Evolutionary conservation across 2,113 vertebrate species (phyloP).

Genomic region (Larimichthys polyactis): DNA sequence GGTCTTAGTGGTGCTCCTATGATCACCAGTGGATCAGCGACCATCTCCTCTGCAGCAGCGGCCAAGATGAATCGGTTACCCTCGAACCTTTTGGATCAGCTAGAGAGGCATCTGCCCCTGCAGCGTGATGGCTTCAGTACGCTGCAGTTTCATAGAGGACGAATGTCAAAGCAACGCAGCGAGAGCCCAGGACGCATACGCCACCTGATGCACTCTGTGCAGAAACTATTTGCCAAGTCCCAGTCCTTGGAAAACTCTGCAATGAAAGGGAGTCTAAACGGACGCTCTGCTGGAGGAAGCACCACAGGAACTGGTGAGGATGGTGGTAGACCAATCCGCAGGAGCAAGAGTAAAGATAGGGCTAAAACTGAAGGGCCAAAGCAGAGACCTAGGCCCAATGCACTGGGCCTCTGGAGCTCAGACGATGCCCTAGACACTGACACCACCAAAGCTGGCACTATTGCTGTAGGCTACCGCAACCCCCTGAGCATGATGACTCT

Average conservation of each 20-base stretch:
- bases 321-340: conserved; percentile 85
- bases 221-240: conserved; percentile 94
- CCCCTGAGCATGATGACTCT: conserved; percentile 96
- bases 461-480: conserved; percentile 88
- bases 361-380: conserved; percentile 91
- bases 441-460: conserved; percentile 84
- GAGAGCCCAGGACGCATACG: conserved; percentile 98
- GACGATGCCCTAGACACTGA: conserved; percentile 92
- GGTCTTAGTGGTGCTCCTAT: conserved; percentile 86
- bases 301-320: conserved; percentile 81
- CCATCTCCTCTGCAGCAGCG: conserved; percentile 84
- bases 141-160: conserved; percentile 92
- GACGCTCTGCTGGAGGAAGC: conserved; percentile 78
- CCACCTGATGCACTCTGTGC: conserved; percentile 97
- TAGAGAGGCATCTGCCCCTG: conserved; percentile 96
- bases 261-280: conserved; percentile 89
- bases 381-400: conserved; percentile 89
- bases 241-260: conserved; percentile 90
- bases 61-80: conserved; percentile 92
- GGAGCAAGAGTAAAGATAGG: conserved; percentile 98
- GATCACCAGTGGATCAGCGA: conserved; percentile 86
- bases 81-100: conserved; percentile 95
- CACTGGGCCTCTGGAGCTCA: conserved; percentile 92
- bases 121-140: conserved; percentile 98
- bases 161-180: conserved; percentile 92